Evolutionary conservation across 2,113 vertebrate species (phyloP).

Genomic region (Oncorhynchus nerka): DNA sequence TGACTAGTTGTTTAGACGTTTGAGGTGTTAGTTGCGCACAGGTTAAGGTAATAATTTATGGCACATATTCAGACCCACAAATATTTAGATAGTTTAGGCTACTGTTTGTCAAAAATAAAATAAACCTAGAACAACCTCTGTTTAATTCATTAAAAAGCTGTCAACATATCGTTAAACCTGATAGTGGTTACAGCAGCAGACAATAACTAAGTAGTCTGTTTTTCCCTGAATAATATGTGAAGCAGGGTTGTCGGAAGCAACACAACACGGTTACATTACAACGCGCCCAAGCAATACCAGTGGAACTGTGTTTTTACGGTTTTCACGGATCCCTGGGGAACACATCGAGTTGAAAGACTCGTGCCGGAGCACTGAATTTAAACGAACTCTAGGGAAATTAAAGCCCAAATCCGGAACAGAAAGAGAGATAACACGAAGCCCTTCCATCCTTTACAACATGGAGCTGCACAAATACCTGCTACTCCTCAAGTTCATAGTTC

Average conservation of each 20-base stretch:
- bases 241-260: neutral
- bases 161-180: no score
- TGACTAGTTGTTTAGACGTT: slow-evolving; percentile 12
- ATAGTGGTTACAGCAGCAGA: no score
- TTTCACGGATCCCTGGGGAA: slow-evolving; percentile 49
- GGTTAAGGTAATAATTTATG: slow-evolving; percentile 2
- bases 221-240: neutral
- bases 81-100: no score
- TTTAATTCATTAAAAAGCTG: no score
- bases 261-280: neutral
- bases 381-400: slow-evolving; percentile 15
- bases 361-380: slow-evolving; percentile 27
- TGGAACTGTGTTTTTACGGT: slow-evolving; percentile 31
- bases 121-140: no score
- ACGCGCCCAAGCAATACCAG: slow-evolving; percentile 41
- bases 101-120: no score
- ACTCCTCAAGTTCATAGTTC: slow-evolving; percentile 62
- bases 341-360: slow-evolving; percentile 32
- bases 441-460: slow-evolving; percentile 56
- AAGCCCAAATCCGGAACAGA: slow-evolving; percentile 32
- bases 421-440: neutral
- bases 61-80: no score
- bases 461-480: slow-evolving; percentile 65
- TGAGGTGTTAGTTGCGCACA: slow-evolving; percentile 11
- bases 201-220: neutral